phyloP scores from a whole-genome alignment of 2,797 vertebrate species.

The Chaunax sp. region DNA sequence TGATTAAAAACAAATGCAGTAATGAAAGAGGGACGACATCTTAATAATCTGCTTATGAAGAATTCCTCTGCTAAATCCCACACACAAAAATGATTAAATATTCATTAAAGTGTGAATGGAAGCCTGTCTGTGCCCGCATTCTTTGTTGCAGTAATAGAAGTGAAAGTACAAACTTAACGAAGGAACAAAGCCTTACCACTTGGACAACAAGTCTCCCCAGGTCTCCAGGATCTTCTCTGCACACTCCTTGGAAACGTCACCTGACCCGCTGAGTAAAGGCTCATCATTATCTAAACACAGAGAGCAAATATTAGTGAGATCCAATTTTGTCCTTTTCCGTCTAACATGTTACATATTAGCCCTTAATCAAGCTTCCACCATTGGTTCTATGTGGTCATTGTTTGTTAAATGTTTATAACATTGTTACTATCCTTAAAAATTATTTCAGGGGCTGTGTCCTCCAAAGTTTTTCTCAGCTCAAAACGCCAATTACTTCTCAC shows the following conservation, averaged over 20 bases:
- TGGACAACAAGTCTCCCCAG: constrained; percentile 97
- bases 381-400: too few species aligned
- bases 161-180: constrained; percentile 8
- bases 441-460: too few species aligned
- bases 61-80: constrained; percentile 9
- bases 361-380: too few species aligned
- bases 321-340: background rate
- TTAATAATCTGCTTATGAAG: too few species aligned
- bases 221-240: constrained; percentile 99
- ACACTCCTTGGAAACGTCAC: constrained; percentile 99
- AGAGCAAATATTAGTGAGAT: background rate
- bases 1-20: constrained; percentile 72
- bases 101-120: background rate
- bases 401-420: too few species aligned
- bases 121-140: background rate
- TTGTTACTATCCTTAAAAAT: too few species aligned
- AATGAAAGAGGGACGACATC: constrained; percentile 64
- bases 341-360: background rate
- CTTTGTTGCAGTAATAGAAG: background rate
- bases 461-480: too few species aligned
- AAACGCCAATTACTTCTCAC: too few species aligned
- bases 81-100: background rate
- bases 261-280: constrained; percentile 95
- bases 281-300: constrained; percentile 94
- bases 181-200: constrained; percentile 87